These are phyloP conservation scores for Toxotes chatareus DNA, from an alignment of 2,113 vertebrate genomes.

Conservation along the genomic window DNA sequence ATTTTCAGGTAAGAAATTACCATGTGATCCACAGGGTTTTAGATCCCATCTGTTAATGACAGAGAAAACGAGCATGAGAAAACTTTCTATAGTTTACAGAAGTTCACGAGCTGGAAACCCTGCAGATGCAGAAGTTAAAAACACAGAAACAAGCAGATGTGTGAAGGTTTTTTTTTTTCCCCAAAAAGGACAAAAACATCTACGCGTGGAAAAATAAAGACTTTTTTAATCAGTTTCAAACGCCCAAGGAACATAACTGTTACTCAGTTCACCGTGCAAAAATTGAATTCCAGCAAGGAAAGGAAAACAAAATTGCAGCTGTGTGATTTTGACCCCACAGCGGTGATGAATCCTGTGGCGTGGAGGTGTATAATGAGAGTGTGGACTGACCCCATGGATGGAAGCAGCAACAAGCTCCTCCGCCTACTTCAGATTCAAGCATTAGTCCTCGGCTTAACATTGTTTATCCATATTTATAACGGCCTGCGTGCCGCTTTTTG, in stretches of 20 bases:
- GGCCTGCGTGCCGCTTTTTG: background rate
- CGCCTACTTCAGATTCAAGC: slow-evolving; percentile 5
- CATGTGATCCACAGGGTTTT: background rate
- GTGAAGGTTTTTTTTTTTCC: background rate
- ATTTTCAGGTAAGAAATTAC: background rate
- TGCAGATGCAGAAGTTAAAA: background rate
- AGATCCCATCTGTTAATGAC: background rate
- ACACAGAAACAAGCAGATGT: background rate
- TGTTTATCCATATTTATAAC: slow-evolving; percentile 13
- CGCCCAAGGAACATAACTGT: background rate
- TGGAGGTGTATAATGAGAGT: background rate
- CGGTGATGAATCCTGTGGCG: background rate
- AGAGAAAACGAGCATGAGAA: background rate
- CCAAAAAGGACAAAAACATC: background rate
- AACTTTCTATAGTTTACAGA: background rate
- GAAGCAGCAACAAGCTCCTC: background rate
- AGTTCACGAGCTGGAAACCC: background rate
- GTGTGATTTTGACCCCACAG: background rate
- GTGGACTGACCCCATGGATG: background rate
- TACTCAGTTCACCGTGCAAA: background rate
- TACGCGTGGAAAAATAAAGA: background rate
- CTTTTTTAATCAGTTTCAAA: background rate
- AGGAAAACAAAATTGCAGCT: background rate
- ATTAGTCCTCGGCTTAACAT: background rate
- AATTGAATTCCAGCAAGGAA: background rate